Evolutionary conservation across 2,888 invertebrate genomes (phyloP), one percentile per base, ranked within the genome.

Genomic region (Mesorhabditis sp.): DNA sequence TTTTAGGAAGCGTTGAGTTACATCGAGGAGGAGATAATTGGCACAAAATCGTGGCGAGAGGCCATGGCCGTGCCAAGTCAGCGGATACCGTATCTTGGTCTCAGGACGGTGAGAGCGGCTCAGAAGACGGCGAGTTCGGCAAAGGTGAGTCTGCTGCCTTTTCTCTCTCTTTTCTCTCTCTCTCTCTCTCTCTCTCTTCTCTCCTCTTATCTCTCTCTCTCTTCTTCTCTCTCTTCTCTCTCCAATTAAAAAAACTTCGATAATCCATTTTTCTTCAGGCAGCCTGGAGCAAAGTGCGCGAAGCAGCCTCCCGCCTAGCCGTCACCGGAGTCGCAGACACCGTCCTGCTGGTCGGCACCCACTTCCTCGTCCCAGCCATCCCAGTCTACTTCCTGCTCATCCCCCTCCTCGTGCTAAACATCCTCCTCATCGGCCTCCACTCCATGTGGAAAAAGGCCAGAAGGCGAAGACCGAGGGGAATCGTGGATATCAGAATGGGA

Each of bases 11-110:
- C 85, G 4, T 70, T 85, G 43, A 75, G 76, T 61, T 85, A 78
- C 71, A 83, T 85, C 43, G 85, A 85, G 67, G 82, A 81, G 42
- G 82, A 82, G 62, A 78, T 85, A 67, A 78, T 85, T 15, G 82
- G 84, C 43, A 75, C 79, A 41, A 83, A 82, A 72, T 72, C 68
- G 13, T 80, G 82, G 71, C 61, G 50, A 0, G 76, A 80, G 13
- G 83, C 80, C 3, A 70, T 84, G 67, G 66, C 73, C 13, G 74
- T 75, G 2, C 81, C 79, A 13, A 72, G 72, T 15, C 80, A 84
- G 44, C 77, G 83, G n/a, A 15, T 84, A 28, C 81, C 83, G 43
- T 84, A 80, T 71, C 66, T 84, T n/a, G 70, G 77, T n/a, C 71
- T 84, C 58, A 71, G 78, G 6, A 75, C 80, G n/a, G 67, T 75